Conservation (phyloP, 2,113 vertebrate genomes). For the Alces alces region DNA sequence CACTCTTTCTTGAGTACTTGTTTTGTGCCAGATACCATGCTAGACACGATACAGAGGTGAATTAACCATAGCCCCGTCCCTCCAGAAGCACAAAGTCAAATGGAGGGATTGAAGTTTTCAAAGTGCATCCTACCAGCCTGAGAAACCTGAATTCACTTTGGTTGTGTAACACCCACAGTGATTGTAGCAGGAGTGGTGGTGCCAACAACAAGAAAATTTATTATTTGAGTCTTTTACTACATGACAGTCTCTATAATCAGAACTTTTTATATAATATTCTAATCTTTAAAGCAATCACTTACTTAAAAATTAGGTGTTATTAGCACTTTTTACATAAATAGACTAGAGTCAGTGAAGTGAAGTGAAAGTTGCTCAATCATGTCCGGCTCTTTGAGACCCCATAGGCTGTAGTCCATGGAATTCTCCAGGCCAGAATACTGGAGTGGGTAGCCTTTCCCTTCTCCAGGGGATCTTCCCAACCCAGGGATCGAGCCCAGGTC, state of each 20-base stretch:
- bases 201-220: neutral
- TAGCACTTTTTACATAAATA: neutral
- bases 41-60: neutral
- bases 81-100: neutral
- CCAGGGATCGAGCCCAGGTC: neutral
- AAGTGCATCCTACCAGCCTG: neutral
- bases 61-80: neutral
- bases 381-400: neutral
- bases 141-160: neutral
- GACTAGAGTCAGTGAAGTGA: neutral
- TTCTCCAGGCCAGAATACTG: neutral
- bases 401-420: neutral
- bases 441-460: neutral
- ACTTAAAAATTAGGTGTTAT: neutral
- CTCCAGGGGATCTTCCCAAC: neutral
- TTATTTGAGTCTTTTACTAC: neutral
- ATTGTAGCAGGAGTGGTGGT: neutral
- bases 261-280: neutral
- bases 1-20: neutral
- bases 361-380: neutral
- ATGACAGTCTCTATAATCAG: neutral
- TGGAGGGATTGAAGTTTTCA: neutral
- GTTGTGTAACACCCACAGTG: neutral
- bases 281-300: neutral
- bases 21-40: neutral